Evolutionary conservation across 2,888 invertebrate species (phyloP), one percentile per base, ranked within the genome.

Genomic region (Diadromus collaris): DNA sequence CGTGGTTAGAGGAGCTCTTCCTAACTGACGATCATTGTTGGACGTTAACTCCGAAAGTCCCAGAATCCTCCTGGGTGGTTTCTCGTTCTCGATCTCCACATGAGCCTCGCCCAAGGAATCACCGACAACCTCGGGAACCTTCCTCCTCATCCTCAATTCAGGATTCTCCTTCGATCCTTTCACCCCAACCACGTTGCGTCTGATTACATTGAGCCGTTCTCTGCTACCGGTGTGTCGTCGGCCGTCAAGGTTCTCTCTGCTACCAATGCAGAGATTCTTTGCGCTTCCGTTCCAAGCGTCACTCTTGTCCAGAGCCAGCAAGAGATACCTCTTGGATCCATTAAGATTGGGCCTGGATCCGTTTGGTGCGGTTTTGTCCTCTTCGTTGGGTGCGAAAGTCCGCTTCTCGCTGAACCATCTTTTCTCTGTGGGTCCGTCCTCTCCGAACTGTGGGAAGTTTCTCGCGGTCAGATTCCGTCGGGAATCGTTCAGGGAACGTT

Each of bases 121-220:
- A 6, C 56, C 24, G 3, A 27, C 51, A 19, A 24, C 48, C 29
- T 77, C 77, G 16, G 63, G 74, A 32, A 38, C 58, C 71, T 64
- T 73, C 68, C 75, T 78, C 44, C 80, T 71, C 19, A 65, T 46
- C 65, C 76, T 70, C 2, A 77, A 16, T 21, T 93, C 93, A 19
- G 91, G 91, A 0, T 89, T 91, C 78, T 93, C 93, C 1, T 92
- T 93, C 61, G 92, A 92, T 81, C 91, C 92, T 7, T 92, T 93
- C 76, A 91, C 92, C 60, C 92, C 92, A 32, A 91, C 92, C 51
- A 91, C 91, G 19, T 90, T 90, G 1, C 92, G 92, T 9, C 92
- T 92, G 48, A 91, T 92, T 75, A 92, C 91, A 83, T 93, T 93
- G 83, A 93, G 74, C 24, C 83, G 81, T 73, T 89, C 88, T 4